phyloP scores from a whole-genome alignment of 1,140 invertebrate genomes.

The Caenorhabditis briggsae region DNA sequence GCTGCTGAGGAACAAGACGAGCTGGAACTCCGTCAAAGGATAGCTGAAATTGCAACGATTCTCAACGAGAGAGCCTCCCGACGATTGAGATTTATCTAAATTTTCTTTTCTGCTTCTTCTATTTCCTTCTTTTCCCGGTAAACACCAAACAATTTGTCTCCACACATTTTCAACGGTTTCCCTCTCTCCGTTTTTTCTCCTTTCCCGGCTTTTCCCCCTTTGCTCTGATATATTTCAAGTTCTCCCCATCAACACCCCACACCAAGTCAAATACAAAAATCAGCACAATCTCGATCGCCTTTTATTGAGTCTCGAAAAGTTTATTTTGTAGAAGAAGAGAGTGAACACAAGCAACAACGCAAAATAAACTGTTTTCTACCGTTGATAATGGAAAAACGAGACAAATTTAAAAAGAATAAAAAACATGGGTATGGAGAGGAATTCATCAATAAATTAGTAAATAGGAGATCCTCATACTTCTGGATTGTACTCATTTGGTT shows the following conservation, averaged over 20 bases:
- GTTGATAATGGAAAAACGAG: slow-evolving; percentile 1
- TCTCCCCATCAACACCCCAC: background rate
- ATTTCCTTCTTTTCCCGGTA: slow-evolving; percentile 81
- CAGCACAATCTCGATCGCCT: slow-evolving; percentile 69
- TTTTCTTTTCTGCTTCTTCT: background rate
- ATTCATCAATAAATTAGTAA: too few relatives aligned
- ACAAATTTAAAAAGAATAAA: slow-evolving; percentile 6
- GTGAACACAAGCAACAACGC: background rate
- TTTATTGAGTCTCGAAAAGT: slow-evolving; percentile 28
- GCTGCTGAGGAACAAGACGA: slow-evolving; percentile 45
- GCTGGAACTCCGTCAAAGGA: slow-evolving; percentile 79
- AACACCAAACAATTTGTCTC: slow-evolving; percentile 85
- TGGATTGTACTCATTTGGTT: background rate
- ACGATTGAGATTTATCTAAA: slow-evolving; percentile 80
- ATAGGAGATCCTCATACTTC: background rate
- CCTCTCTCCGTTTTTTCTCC: slow-evolving; percentile 81
- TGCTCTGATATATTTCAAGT: background rate
- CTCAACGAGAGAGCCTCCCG: slow-evolving; percentile 85
- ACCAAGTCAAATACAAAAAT: background rate
- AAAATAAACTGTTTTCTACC: slow-evolving; percentile 52
- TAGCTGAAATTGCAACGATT: slow-evolving; percentile 86
- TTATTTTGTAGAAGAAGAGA: slow-evolving; percentile 51
- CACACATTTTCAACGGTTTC: slow-evolving; percentile 90
- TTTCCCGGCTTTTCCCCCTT: background rate
- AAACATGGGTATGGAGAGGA: background rate